These are phyloP conservation scores for Troilus luridus DNA, from an alignment of 2,888 invertebrate genomes.

Conservation along the genomic window DNA sequence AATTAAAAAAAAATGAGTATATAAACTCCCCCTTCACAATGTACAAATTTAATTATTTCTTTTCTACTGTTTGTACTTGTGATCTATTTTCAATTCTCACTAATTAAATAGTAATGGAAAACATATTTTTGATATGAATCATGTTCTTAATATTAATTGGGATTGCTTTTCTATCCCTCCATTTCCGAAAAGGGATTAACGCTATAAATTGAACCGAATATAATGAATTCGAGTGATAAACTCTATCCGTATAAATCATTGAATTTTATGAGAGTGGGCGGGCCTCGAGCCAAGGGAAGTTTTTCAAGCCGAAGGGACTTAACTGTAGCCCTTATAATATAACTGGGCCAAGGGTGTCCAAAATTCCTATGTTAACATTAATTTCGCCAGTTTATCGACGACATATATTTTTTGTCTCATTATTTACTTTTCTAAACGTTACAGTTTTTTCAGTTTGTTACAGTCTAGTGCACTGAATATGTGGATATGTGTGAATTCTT, in stretches of 20 bases:
- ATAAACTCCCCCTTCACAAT: too few species aligned
- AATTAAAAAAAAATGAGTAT: too few species aligned
- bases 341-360: slow-evolving; percentile 50
- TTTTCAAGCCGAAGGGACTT: slow-evolving; percentile 42
- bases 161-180: slow-evolving; percentile 47
- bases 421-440: slow-evolving; percentile 30
- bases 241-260: slow-evolving; percentile 53
- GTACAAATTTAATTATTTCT: neutral
- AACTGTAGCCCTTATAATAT: slow-evolving; percentile 52
- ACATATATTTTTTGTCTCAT: neutral
- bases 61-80: neutral
- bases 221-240: slow-evolving; percentile 53
- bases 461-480: neutral
- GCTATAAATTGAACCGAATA: slow-evolving; percentile 37
- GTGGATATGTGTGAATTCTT: neutral
- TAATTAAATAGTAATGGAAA: neutral
- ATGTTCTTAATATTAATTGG: neutral
- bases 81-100: neutral
- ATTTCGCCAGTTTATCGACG: slow-evolving; percentile 39
- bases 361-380: slow-evolving; percentile 35
- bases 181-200: slow-evolving; percentile 33
- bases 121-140: neutral
- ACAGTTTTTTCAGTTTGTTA: neutral
- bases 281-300: slow-evolving; percentile 38
- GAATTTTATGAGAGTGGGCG: slow-evolving; percentile 53